Conservation (phyloP, 2,888 invertebrate species). For the Quadriops clusia region DNA sequence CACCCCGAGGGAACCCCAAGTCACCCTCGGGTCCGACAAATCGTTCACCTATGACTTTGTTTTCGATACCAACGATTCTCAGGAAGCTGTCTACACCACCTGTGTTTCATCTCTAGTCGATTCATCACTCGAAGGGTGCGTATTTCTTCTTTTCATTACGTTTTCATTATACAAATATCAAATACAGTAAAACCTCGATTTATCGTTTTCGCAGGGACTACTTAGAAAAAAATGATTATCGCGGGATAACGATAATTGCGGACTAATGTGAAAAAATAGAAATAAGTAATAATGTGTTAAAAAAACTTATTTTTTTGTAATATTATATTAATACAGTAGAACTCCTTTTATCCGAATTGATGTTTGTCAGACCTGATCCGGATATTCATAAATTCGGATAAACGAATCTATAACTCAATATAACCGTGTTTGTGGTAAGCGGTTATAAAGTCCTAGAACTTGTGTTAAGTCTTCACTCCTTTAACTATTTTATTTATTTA, state of each 20-base stretch:
- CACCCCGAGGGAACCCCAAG: slow-evolving; percentile 80
- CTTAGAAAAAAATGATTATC: no score
- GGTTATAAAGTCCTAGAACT: no score
- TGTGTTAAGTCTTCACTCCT: no score
- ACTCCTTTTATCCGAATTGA: not conserved
- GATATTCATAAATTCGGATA: no score
- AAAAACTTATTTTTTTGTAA: not conserved
- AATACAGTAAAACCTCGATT: not conserved
- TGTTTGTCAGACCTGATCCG: no score
- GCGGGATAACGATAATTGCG: no score
- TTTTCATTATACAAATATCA: not conserved
- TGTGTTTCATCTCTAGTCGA: slow-evolving; percentile 81
- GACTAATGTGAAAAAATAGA: no score
- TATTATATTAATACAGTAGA: not conserved
- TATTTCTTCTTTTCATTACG: not conserved
- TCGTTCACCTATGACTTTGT: slow-evolving; percentile 96
- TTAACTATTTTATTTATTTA: no score
- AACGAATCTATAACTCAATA: no score
- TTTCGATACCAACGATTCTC: slow-evolving; percentile 68
- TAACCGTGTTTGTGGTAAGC: no score
- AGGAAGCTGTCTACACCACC: slow-evolving; percentile 66
- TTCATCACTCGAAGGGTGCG: slow-evolving; percentile 79
- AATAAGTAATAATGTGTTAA: no score
- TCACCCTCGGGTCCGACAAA: slow-evolving; percentile 85
- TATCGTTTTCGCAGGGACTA: not conserved